These are phyloP conservation scores for Halichoeres trimaculatus DNA, from an alignment of 2,113 vertebrate genomes.

Conservation along the genomic window DNA sequence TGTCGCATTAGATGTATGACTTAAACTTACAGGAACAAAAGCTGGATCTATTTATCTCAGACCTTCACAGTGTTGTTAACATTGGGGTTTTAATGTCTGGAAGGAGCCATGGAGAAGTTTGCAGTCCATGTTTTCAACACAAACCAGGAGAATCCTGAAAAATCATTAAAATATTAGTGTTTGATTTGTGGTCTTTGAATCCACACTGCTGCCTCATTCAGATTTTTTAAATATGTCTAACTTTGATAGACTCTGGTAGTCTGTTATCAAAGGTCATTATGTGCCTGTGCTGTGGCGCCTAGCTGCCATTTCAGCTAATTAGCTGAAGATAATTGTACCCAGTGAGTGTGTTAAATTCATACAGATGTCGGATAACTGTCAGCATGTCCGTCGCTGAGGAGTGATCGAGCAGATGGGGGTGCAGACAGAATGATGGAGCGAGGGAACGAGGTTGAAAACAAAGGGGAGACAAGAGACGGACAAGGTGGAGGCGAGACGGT, in stretches of 20 bases:
- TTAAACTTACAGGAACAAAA: not conserved
- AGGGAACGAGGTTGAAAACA: slow-evolving; percentile 29
- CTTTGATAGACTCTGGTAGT: slow-evolving; percentile 19
- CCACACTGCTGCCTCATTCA: not conserved
- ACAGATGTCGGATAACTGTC: slow-evolving; percentile 49
- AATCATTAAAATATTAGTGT: no score
- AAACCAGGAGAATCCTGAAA: not conserved
- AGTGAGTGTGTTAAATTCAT: slow-evolving; percentile 47
- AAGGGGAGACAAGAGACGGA: slow-evolving; percentile 30
- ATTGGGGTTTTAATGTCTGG: no score
- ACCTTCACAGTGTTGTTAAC: no score
- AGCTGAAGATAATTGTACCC: slow-evolving; percentile 42
- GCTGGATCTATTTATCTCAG: not conserved
- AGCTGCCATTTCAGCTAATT: slow-evolving; percentile 53
- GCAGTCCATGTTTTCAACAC: no score
- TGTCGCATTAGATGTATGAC: no score
- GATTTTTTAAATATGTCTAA: not conserved
- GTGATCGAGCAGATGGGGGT: slow-evolving; percentile 41
- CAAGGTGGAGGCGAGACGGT: slow-evolving; percentile 41
- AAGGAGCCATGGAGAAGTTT: no score
- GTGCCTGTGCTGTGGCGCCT: not conserved
- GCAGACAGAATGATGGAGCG: slow-evolving; percentile 50
- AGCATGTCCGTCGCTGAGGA: not conserved
- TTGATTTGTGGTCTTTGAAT: no score
- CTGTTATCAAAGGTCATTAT: slow-evolving; percentile 39